phyloP scores from a whole-genome alignment of 2,797 vertebrate species.

The Spinibarbus caldwelli region DNA sequence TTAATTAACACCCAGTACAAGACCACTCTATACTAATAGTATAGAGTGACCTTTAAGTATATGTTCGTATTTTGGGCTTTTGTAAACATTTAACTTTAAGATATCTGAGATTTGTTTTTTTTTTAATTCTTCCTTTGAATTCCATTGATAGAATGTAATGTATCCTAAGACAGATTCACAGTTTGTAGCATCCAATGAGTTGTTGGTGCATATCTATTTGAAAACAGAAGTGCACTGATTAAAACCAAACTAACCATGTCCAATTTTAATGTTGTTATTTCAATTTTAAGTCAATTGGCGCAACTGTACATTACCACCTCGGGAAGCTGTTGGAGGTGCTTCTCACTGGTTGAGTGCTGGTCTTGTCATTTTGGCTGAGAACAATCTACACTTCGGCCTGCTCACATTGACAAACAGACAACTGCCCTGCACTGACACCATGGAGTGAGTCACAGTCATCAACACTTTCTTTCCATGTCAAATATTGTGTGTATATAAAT shows the following conservation, averaged over 20 bases:
- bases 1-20: neutral
- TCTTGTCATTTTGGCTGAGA: constrained; percentile 61
- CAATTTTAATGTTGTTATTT: constrained; percentile 77
- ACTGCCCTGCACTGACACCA: constrained; percentile 58
- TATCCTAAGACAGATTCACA: constrained; percentile 1
- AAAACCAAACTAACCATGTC: constrained; percentile 65
- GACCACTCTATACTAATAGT: neutral
- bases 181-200: neutral
- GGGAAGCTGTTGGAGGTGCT: constrained; percentile 34
- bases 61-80: neutral
- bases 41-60: neutral
- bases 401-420: constrained; percentile 70
- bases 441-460: constrained; percentile 59
- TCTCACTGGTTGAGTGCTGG: constrained; percentile 59
- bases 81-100: neutral
- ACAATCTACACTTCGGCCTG: constrained; percentile 70
- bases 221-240: neutral
- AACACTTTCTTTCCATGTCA: constrained; percentile 24
- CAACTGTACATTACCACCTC: neutral
- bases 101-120: constrained; percentile 57
- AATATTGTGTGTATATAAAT: neutral
- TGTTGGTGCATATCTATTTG: neutral
- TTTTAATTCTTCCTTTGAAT: constrained; percentile 70
- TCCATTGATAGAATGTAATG: constrained; percentile 70
- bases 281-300: constrained; percentile 70